Evolutionary conservation across 2,888 invertebrate species (phyloP), one percentile per base, ranked within the genome.

Genomic region (Acrobasis suavella): DNA sequence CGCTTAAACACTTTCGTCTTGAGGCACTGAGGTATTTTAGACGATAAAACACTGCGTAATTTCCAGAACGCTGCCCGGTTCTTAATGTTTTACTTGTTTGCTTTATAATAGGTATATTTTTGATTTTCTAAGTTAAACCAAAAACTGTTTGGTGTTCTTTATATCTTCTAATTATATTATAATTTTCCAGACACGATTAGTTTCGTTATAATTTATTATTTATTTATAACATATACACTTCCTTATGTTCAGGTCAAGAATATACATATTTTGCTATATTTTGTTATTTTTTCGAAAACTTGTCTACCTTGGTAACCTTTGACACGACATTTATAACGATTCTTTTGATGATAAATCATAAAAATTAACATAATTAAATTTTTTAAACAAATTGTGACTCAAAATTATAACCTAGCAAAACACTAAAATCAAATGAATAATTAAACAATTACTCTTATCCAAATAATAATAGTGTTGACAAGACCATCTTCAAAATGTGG

Each of bases 381-480:
- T 46, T 46, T 46, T 1, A 46, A 6, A 14, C 12, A 14, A 46
- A 46, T 14, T 46, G 2, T 46, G 14, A 46, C 46, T n/a, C 12
- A 46, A 46, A 46, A 46, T 46, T 46, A 46, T 46, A n/a, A 46
- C n/a, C 6, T 46, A 46, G n/a, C 46, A 14, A 2, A 12, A n/a
- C 1, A 16, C 9, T 7, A 46, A 56, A 56, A 14, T 42, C 12
- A 14, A 12, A 59, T 7, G 9, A 50, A 50, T 39, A 32, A 50
- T 38, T 38, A 49, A 49, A 32, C 22, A 50, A 59, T 60, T 16
- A 10, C 17, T 50, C 38, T 32, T 50, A 38, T 15, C 50, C 50
- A 60, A 17, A 49, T 58, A 60, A 50, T 60, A 52, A 54, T 62
- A 55, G 49, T 55, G 54, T 62, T 62, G 50, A 55, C 55, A 62